Evolutionary conservation across 2,113 vertebrate species (phyloP).

Genomic region (Zeus faber): DNA sequence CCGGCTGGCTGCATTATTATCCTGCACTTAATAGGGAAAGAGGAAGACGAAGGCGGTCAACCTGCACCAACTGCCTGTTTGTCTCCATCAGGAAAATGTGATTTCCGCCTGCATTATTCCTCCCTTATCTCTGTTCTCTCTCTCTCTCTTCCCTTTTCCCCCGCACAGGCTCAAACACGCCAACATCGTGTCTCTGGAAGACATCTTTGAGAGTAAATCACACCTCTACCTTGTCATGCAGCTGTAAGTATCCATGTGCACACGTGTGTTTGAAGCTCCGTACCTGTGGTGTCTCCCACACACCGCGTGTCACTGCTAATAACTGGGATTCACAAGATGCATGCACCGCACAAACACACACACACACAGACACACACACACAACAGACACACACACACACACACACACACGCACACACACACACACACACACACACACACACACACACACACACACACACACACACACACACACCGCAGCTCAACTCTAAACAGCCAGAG

Average conservation of each 20-base stretch:
- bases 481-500: no score
- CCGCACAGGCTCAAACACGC: constrained; percentile 89
- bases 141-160: constrained; percentile 28
- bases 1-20: no score
- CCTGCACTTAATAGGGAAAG: no score
- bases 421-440: constrained; percentile 7
- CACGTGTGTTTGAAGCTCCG: constrained; percentile 35
- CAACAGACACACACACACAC: background rate
- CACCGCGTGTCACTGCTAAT: constrained; percentile 47
- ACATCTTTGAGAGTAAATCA: constrained; percentile 93
- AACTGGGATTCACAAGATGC: no score
- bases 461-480: no score
- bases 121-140: constrained; percentile 11
- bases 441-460: background rate
- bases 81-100: no score
- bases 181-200: constrained; percentile 97
- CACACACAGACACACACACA: constrained; percentile 5
- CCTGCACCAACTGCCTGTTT: no score
- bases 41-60: no score
- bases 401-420: constrained; percentile 9
- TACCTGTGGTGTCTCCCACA: constrained; percentile 29
- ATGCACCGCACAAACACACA: constrained; percentile 36
- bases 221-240: constrained; percentile 99
- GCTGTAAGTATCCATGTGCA: constrained; percentile 83
- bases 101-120: background rate